These are phyloP conservation scores for Pantala flavescens DNA, from an alignment of 1,140 invertebrate species.

Conservation along the genomic window DNA sequence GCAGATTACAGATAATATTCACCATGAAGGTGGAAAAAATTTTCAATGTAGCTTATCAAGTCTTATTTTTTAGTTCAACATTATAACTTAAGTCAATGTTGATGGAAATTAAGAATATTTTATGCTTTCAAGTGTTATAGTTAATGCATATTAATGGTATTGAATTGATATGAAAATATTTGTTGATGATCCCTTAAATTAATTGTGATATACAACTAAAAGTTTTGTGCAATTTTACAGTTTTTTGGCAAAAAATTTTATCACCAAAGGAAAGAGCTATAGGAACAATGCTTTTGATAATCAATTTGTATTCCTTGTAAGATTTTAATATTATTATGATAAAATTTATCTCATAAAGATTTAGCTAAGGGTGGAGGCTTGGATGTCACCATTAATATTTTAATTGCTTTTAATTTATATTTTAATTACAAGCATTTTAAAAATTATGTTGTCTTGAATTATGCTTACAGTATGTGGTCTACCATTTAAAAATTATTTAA, in stretches of 20 bases:
- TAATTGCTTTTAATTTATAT: neutral
- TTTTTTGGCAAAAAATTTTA: neutral
- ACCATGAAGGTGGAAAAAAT: neutral
- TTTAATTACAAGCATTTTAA: neutral
- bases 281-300: neutral
- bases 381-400: neutral
- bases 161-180: neutral
- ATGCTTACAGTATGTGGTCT: neutral
- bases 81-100: neutral
- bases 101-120: neutral
- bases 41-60: neutral
- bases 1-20: neutral
- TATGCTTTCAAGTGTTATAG: neutral
- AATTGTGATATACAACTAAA: neutral
- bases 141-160: neutral
- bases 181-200: neutral
- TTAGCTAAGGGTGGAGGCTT: neutral
- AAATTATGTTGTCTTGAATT: neutral
- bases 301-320: neutral
- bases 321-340: neutral
- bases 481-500: neutral
- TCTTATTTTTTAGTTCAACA: neutral
- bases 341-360: neutral
- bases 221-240: slow-evolving; percentile 10
- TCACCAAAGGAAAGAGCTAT: neutral